Evolutionary conservation across 2,797 vertebrate genomes (phyloP), one percentile per base, ranked within the genome.

Genomic region (Thripadectes ignobilis): DNA sequence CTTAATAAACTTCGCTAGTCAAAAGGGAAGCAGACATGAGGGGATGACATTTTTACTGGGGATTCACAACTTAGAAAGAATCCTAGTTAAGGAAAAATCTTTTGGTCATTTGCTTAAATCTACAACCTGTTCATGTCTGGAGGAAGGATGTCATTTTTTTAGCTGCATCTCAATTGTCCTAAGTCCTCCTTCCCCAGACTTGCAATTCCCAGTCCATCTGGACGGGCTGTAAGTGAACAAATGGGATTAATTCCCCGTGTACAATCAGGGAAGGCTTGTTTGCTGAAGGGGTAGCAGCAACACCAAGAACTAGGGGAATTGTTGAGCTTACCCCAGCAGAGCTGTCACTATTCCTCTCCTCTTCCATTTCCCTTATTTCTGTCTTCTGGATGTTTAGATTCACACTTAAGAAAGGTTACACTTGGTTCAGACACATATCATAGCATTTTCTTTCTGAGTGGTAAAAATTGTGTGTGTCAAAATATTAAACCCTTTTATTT

Each of bases 1-100:
- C 69, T 83, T 78, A 89, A 85, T 89, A 93, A 89, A 89, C 80
- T 93, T 88, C 30, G 3, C 68, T 73, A 81, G 66, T 57, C 78
- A 62, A 84, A 92, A 93, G 26, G 43, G 48, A 94, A 78, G 54
- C 68, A 75, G 81, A 12, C 23, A 17, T 5, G 13, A 24, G 65
- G 30, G 24, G 7, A 29, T 1, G 3, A 36, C n/a, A 12, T 26
- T 92, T 93, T 83, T 77, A 32, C 13, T 54, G 8, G 4, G 1
- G 43, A 58, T 78, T 10, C 69, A 57, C 43, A 69, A 65, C 39
- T 57, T 15, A 49, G 26, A 29, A 43, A 69, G 30, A 63, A 57
- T 68, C 20, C 18, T 54, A 29, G 27, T 32, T 36, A 67, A 32
- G 43, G 32, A 52, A 81, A 93, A 66, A 10, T n/a, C 34, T 55